Evolutionary conservation across 2,888 invertebrate species (phyloP).

Genomic region (Rhodophaea formosa): DNA sequence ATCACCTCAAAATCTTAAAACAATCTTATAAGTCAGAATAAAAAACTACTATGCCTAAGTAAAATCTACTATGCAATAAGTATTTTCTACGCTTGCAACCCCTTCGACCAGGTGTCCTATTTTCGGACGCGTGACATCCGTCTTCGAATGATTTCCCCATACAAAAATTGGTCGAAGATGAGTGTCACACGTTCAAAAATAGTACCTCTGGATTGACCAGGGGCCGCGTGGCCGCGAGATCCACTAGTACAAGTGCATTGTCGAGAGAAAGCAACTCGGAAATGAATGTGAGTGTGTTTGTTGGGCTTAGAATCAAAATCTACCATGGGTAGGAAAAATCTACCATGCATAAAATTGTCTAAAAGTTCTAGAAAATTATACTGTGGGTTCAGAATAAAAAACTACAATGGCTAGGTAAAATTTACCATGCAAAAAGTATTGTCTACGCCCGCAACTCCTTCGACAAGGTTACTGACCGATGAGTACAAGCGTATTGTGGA

Average conservation of each 20-base stretch:
- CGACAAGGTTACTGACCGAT: constrained; percentile 96
- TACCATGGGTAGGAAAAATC: neutral
- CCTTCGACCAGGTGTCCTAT: constrained; percentile 98
- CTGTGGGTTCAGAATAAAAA: neutral
- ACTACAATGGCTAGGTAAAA: neutral
- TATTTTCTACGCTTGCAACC: constrained; percentile 99
- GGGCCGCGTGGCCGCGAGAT: constrained; percentile 97
- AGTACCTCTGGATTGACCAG: no score
- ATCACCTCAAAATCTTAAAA: no score
- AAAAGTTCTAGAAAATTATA: no score
- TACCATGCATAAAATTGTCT: neutral
- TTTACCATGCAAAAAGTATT: neutral
- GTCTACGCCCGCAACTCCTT: constrained; percentile 98
- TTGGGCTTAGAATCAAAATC: neutral
- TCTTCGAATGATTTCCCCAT: no score
- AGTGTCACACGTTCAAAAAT: no score
- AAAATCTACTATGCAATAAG: neutral
- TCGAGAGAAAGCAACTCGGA: constrained; percentile 90
- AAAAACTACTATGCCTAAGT: neutral
- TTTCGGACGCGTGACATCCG: no score
- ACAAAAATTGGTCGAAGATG: no score
- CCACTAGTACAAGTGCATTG: constrained; percentile 93
- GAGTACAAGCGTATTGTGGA: constrained; percentile 94
- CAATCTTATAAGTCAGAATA: no score
- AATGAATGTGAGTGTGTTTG: constrained; percentile 52